A percentile compares a stretch with the other conserved stretches of the same genome.
Conservation (phyloP, 2,113 vertebrate genomes). For the Columba livia region DNA sequence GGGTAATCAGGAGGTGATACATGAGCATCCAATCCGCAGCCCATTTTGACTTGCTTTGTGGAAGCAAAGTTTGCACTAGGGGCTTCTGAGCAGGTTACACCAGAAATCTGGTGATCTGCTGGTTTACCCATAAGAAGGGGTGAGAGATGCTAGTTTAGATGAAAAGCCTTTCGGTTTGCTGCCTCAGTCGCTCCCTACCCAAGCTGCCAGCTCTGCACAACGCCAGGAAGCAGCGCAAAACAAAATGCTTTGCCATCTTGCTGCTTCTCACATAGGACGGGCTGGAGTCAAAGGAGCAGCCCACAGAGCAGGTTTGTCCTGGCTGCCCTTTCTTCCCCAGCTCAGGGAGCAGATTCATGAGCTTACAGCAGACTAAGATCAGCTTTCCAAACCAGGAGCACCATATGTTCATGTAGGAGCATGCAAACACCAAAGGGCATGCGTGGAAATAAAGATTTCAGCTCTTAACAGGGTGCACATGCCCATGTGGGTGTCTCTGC, state of each 20-base stretch:
- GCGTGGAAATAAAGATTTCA: background rate
- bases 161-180: background rate
- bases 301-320: background rate
- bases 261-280: background rate
- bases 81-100: background rate
- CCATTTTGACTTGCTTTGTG: rapidly evolving
- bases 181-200: background rate
- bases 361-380: background rate
- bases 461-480: background rate
- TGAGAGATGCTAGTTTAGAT: background rate
- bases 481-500: background rate
- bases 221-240: background rate
- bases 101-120: background rate
- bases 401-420: background rate
- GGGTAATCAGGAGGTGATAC: background rate
- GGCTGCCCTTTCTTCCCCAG: background rate
- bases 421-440: background rate
- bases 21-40: rapidly evolving
- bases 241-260: rapidly evolving
- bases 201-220: background rate
- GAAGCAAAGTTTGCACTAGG: background rate
- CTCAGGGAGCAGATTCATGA: background rate
- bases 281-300: background rate
- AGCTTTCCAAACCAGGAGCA: background rate
- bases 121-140: background rate